Conservation (phyloP, 2,797 vertebrate species). For the Chiroxiphia lanceolata region DNA sequence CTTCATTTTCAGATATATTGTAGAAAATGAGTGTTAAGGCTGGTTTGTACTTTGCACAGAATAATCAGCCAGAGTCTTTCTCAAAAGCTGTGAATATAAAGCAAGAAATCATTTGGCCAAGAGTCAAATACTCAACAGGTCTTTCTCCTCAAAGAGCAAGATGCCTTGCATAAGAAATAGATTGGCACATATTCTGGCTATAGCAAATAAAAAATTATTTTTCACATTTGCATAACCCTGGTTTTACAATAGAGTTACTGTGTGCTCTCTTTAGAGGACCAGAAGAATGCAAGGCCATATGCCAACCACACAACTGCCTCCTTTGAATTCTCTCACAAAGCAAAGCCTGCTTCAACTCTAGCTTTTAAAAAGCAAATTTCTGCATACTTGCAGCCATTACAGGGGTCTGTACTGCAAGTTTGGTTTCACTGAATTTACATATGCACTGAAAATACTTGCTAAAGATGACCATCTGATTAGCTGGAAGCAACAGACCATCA, state of each 20-base stretch:
- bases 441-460: background rate
- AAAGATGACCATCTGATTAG: background rate
- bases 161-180: conserved; percentile 5
- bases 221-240: background rate
- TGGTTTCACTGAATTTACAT: background rate
- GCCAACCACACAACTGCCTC: background rate
- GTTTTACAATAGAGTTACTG: background rate
- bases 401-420: background rate
- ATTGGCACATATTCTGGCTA: conserved; percentile 1
- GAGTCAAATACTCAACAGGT: conserved; percentile 47
- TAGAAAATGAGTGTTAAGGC: background rate
- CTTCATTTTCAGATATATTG: conserved; percentile 14
- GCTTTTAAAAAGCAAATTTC: background rate
- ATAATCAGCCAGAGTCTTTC: conserved; percentile 35
- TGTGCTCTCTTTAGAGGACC: background rate
- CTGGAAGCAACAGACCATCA: background rate
- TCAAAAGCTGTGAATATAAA: conserved; percentile 59
- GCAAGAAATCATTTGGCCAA: conserved; percentile 55
- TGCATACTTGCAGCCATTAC: background rate
- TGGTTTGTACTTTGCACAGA: conserved; percentile 28
- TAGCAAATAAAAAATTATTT: conserved; percentile 1
- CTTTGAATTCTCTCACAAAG: background rate
- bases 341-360: background rate
- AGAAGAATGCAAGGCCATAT: background rate
- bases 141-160: conserved; percentile 11